phyloP scores from a whole-genome alignment of 2,888 invertebrate species.

The Agrochola lota region DNA sequence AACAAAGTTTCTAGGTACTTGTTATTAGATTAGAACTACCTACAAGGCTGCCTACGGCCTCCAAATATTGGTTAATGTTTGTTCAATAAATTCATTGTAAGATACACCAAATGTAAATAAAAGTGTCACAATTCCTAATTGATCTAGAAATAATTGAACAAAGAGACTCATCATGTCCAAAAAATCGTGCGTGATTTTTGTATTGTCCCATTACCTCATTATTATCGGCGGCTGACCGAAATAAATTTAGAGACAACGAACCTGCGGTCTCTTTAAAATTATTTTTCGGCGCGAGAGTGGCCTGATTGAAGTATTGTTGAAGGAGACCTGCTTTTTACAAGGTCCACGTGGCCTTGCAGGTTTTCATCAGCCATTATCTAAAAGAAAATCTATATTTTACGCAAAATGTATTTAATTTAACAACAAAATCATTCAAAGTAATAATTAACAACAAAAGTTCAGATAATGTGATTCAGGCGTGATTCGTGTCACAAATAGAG shows the following conservation, averaged over 20 bases:
- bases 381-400: too few relatives aligned
- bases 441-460: too few relatives aligned
- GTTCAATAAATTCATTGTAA: constrained; percentile 14
- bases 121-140: constrained; percentile 31
- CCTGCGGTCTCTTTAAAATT: not conserved
- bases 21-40: constrained; percentile 8
- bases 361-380: too few relatives aligned
- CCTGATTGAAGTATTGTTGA: too few relatives aligned
- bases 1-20: constrained; percentile 3
- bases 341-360: too few relatives aligned
- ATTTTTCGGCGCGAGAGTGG: not conserved
- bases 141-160: constrained; percentile 38
- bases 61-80: constrained; percentile 15
- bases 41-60: not conserved
- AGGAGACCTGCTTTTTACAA: too few relatives aligned
- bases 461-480: too few relatives aligned
- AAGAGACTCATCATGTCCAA: constrained; percentile 13
- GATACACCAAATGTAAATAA: constrained; percentile 15
- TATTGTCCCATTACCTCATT: constrained; percentile 13
- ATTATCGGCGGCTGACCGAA: constrained; percentile 10
- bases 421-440: too few relatives aligned
- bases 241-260: constrained; percentile 12
- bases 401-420: too few relatives aligned
- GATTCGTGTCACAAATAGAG: too few relatives aligned
- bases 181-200: constrained; percentile 9